These are phyloP conservation scores for Talpa occidentalis DNA, from an alignment of 2,113 vertebrate species.

Conservation along the genomic window DNA sequence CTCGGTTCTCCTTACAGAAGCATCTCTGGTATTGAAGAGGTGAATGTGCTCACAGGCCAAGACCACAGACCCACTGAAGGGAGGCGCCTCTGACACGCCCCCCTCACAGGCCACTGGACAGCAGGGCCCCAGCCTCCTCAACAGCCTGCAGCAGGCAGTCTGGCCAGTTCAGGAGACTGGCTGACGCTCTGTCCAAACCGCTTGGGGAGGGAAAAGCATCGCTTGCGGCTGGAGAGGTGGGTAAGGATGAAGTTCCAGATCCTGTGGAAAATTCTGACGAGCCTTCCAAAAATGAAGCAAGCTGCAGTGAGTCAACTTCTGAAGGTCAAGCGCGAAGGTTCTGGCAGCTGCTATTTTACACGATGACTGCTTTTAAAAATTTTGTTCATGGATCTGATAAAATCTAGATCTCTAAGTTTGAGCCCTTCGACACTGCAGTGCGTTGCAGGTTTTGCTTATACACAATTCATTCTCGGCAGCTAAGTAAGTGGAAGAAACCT, in stretches of 20 bases:
- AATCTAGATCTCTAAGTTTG: slow-evolving; percentile 85
- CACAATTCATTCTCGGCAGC: slow-evolving; percentile 85
- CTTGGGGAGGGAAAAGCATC: slow-evolving; percentile 96
- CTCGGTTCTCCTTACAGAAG: too few relatives aligned
- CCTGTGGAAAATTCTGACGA: slow-evolving; percentile 99
- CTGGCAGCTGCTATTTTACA: slow-evolving; percentile 90
- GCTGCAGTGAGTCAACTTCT: slow-evolving; percentile 86
- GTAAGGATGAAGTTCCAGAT: slow-evolving; percentile 98
- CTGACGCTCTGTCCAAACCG: too few relatives aligned
- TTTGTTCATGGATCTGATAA: slow-evolving; percentile 86
- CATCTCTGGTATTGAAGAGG: too few relatives aligned
- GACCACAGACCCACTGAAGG: too few relatives aligned
- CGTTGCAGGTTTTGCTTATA: slow-evolving; percentile 86
- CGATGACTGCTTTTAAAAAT: slow-evolving; percentile 84
- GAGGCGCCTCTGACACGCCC: too few relatives aligned
- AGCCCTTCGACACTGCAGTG: slow-evolving; percentile 86
- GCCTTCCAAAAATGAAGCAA: slow-evolving; percentile 97
- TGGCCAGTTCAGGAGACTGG: slow-evolving; percentile 58
- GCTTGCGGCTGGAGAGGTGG: slow-evolving; percentile 96
- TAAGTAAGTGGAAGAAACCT: slow-evolving; percentile 86
- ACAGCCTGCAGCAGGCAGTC: too few relatives aligned
- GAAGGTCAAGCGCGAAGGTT: slow-evolving; percentile 79
- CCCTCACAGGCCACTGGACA: too few relatives aligned
- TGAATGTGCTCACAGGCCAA: too few relatives aligned
- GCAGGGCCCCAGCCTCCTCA: too few relatives aligned